These are phyloP conservation scores for Teinopalpus imperialis DNA, from an alignment of 2,888 invertebrate genomes.

Conservation along the genomic window DNA sequence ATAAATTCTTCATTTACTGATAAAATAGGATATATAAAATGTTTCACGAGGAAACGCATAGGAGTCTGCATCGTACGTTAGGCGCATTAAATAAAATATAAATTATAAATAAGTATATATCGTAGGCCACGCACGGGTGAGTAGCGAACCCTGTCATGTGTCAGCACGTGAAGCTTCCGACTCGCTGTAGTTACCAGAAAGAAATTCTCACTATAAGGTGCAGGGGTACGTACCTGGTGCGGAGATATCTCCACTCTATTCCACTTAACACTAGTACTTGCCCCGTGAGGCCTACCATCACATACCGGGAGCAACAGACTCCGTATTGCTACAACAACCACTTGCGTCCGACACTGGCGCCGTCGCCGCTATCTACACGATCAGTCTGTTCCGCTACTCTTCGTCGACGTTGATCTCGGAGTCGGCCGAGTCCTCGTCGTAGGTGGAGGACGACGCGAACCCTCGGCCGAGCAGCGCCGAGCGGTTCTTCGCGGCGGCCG, in stretches of 20 bases:
- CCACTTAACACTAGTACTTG: slow-evolving; percentile 48
- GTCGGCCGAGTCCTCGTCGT: slow-evolving; percentile 77
- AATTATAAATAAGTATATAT: slow-evolving; percentile 34
- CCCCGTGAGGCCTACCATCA: no score
- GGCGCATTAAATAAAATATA: slow-evolving; percentile 32
- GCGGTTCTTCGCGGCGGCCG: slow-evolving; percentile 98
- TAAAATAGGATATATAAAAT: slow-evolving; percentile 58
- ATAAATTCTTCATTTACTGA: slow-evolving; percentile 72
- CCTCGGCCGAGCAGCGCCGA: slow-evolving; percentile 83
- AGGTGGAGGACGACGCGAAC: slow-evolving; percentile 76
- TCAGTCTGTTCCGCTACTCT: slow-evolving; percentile 61
- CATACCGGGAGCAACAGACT: background rate
- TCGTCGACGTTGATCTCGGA: slow-evolving; percentile 79
- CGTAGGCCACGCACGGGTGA: background rate
- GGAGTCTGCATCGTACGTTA: slow-evolving; percentile 40
- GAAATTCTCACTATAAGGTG: slow-evolving; percentile 3
- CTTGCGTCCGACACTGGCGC: slow-evolving; percentile 33
- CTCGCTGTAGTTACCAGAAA: background rate
- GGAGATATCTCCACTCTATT: slow-evolving; percentile 35
- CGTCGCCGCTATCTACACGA: slow-evolving; percentile 50
- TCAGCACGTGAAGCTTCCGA: slow-evolving; percentile 43
- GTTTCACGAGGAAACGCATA: slow-evolving; percentile 54
- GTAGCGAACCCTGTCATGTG: slow-evolving; percentile 62
- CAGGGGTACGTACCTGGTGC: slow-evolving; percentile 19
- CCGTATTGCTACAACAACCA: slow-evolving; percentile 56